Evolutionary conservation across 2,888 invertebrate genomes (phyloP), one percentile per base, ranked within the genome.

Genomic region (Dryococelus australis): DNA sequence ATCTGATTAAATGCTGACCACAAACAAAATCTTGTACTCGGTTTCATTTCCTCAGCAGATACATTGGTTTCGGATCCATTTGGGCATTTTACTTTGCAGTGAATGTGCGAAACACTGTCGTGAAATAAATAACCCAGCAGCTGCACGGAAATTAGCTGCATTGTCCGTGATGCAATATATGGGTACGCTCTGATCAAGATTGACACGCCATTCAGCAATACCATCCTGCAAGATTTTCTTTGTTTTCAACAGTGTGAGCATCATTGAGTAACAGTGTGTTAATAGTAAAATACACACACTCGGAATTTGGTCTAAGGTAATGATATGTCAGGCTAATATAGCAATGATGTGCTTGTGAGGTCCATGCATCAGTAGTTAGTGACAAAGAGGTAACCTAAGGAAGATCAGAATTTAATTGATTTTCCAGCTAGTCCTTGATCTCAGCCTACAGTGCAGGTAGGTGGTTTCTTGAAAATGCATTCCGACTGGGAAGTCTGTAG

Each of bases 121-220:
- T 28, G 83, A 83, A 35, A 28, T 83, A 13, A 83, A 83, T 43
- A 83, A 83, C 20, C 43, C 43, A 83, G 43, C 83, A 24, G 27
- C 83, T 43, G 83, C 28, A n/a, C 80, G n/a, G 24, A 80, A 80
- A 12, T 79, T 79, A 26, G 79, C n/a, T 28, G 83, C 43, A 83
- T 83, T 83, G 43, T 83, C 83, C 12, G 12, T 83, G 83, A 83
- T 24, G 24, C 83, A 83, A 28, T 83, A 83, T 83, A 83, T 83
- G 16, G 83, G 83, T 35, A 83, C 12, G 5, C 35, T 83, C 13
- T 28, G 16, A 20, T 83, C 28, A 83, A 35, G 43, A 43, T 20
- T 28, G 20, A 83, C 28, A 28, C 83, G 8, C 28, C 83, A 28
- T 83, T 28, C 28, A 27, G 13, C 13, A 16, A 43, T 83, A 26